These are phyloP conservation scores for Microdon myrmicae DNA, from an alignment of 2,888 invertebrate species.

Conservation along the genomic window DNA sequence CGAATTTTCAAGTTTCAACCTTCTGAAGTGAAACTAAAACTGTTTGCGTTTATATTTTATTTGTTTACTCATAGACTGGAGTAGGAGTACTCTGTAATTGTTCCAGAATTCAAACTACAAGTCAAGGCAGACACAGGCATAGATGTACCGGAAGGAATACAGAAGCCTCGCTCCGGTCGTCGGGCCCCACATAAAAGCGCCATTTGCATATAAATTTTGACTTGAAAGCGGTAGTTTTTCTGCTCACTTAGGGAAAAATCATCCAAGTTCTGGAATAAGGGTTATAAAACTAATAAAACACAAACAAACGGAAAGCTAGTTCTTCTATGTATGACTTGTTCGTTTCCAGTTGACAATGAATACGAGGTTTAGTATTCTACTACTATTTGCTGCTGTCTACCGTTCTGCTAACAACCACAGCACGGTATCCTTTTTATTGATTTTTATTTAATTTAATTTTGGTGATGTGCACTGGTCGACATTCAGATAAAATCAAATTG, in stretches of 20 bases:
- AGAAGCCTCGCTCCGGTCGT: conserved; percentile 13
- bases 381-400: conserved; percentile 8
- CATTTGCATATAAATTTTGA: conserved; percentile 42
- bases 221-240: conserved; percentile 37
- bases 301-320: conserved; percentile 30
- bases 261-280: conserved; percentile 40
- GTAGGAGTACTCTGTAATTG: too few relatives aligned
- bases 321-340: conserved; percentile 10
- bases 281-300: conserved; percentile 42
- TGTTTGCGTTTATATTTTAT: conserved; percentile 43
- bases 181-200: conserved; percentile 18
- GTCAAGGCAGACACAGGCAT: too few relatives aligned
- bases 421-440: conserved; percentile 1
- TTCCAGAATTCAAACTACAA: too few relatives aligned
- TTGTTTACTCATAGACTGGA: conserved; percentile 36
- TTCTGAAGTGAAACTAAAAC: conserved; percentile 38
- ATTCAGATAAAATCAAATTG: too few relatives aligned
- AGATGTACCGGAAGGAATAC: neutral
- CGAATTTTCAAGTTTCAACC: conserved; percentile 37
- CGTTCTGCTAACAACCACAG: too few relatives aligned
- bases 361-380: conserved; percentile 4
- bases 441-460: conserved; percentile 32
- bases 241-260: conserved; percentile 45
- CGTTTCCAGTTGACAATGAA: neutral
- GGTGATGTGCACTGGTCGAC: too few relatives aligned